Evolutionary conservation across 1,140 invertebrate species (phyloP).

Genomic region (Drosophila ohnishii): DNA sequence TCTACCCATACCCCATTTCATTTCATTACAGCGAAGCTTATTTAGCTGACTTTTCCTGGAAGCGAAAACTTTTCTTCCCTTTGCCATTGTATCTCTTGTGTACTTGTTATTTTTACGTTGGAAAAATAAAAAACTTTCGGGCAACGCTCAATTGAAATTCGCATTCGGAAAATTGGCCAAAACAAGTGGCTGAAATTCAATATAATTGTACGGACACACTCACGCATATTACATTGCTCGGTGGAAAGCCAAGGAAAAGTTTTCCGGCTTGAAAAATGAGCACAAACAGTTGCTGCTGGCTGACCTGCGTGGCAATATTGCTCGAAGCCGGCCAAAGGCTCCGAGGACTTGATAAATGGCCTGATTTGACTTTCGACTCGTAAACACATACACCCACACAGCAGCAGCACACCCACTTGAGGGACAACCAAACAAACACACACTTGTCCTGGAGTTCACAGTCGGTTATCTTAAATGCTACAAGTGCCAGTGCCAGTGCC

Average conservation of each 20-base stretch:
- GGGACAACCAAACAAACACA: slow-evolving; percentile 8
- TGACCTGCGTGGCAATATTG: slow-evolving; percentile 53
- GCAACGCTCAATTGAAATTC: slow-evolving; percentile 62
- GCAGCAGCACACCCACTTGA: slow-evolving; percentile 11
- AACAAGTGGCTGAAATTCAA: slow-evolving; percentile 58
- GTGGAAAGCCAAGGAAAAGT: slow-evolving; percentile 4
- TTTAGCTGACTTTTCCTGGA: slow-evolving; percentile 6
- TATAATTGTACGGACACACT: slow-evolving; percentile 26
- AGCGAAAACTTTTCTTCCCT: slow-evolving; percentile 14
- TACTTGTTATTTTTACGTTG: slow-evolving; percentile 15
- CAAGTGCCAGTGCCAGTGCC: slow-evolving; percentile 44
- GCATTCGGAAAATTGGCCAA: slow-evolving; percentile 66
- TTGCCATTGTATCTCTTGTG: slow-evolving; percentile 8
- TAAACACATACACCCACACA: slow-evolving; percentile 26
- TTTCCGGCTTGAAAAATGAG: slow-evolving; percentile 62
- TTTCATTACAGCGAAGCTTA: slow-evolving; percentile 2
- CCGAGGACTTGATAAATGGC: slow-evolving; percentile 62
- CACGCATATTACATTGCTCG: slow-evolving; percentile 4
- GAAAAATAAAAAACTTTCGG: slow-evolving; percentile 44
- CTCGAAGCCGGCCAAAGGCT: slow-evolving; percentile 13
- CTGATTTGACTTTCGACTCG: slow-evolving; percentile 59
- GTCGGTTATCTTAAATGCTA: slow-evolving; percentile 56
- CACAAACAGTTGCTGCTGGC: slow-evolving; percentile 33
- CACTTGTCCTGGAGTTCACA: slow-evolving; percentile 18
- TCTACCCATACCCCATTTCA: background rate